A percentile compares a stretch with the other conserved stretches of the same genome.
These are phyloP conservation scores for Atherinomorus stipes DNA, from an alignment of 2,113 vertebrate genomes.

Conservation along the genomic window DNA sequence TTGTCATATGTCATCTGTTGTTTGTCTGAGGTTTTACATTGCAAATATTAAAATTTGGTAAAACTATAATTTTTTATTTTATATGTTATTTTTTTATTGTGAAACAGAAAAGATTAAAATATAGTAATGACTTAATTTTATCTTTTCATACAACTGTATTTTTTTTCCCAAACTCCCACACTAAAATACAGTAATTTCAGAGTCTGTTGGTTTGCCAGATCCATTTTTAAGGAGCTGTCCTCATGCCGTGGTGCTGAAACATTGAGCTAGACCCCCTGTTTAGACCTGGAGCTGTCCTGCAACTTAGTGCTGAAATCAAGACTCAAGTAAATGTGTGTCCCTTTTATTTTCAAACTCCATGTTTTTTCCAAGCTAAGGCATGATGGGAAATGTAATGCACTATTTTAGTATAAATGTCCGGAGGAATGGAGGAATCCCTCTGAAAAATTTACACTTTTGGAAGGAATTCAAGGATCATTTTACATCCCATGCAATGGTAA, in stretches of 20 bases:
- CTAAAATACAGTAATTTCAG: neutral
- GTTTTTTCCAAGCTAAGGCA: too few species aligned
- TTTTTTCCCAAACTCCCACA: neutral
- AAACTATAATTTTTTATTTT: too few species aligned
- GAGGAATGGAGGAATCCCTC: neutral
- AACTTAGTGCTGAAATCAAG: constrained; percentile 50
- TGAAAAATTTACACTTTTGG: neutral
- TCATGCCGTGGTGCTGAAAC: constrained; percentile 53
- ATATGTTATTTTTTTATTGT: too few species aligned
- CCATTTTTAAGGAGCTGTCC: constrained; percentile 45
- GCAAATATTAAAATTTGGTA: too few species aligned
- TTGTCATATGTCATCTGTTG: too few species aligned
- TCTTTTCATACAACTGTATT: too few species aligned
- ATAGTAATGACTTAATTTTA: too few species aligned
- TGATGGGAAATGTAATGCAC: too few species aligned
- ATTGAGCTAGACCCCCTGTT: neutral
- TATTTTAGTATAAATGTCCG: neutral
- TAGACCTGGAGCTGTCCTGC: constrained; percentile 41
- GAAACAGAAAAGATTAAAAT: too few species aligned
- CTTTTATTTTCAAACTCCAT: neutral
- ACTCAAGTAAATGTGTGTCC: neutral
- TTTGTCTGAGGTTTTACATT: too few species aligned
- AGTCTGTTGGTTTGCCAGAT: neutral
- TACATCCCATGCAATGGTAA: neutral
- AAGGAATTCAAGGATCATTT: neutral